These are phyloP conservation scores for Euglossa dilemma DNA, from an alignment of 1,140 invertebrate species.

Conservation along the genomic window DNA sequence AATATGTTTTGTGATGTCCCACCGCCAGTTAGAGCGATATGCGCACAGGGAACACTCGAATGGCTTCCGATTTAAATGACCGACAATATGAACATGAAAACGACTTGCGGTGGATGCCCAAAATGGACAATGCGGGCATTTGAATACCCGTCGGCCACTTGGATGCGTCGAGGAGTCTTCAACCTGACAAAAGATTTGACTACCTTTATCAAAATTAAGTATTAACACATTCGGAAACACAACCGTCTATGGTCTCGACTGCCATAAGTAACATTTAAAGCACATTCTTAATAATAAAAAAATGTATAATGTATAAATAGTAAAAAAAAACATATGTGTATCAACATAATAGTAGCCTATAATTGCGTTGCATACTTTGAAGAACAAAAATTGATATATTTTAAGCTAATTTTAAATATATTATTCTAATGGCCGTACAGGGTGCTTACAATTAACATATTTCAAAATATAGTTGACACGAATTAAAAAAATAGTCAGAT, in stretches of 20 bases:
- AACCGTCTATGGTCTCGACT: constrained; percentile 58
- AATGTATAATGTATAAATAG: constrained; percentile 7
- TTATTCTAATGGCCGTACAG: constrained; percentile 27
- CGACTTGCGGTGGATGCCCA: constrained; percentile 95
- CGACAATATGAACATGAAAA: constrained; percentile 96
- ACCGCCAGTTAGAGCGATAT: constrained; percentile 96
- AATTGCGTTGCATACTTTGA: constrained; percentile 34
- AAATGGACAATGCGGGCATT: constrained; percentile 94
- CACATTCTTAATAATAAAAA: constrained; percentile 67
- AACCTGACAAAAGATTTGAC: constrained; percentile 73
- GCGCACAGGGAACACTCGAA: constrained; percentile 97
- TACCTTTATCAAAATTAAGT: constrained; percentile 60
- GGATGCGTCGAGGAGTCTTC: constrained; percentile 75
- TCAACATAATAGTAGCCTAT: not conserved
- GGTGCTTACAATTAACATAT: constrained; percentile 24
- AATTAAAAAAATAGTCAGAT: constrained; percentile 41
- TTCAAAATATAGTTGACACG: not conserved
- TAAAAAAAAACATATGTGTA: not conserved
- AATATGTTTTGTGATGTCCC: constrained; percentile 98
- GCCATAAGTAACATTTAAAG: constrained; percentile 62
- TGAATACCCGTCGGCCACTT: constrained; percentile 87
- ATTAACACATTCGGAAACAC: constrained; percentile 24
- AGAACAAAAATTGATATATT: constrained; percentile 3
- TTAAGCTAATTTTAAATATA: constrained; percentile 25
- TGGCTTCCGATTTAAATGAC: constrained; percentile 95